A percentile compares a stretch with the other conserved stretches of the same genome.
phyloP scores from a whole-genome alignment of 1,140 invertebrate species.

The Dendroctonus ponderosae region DNA sequence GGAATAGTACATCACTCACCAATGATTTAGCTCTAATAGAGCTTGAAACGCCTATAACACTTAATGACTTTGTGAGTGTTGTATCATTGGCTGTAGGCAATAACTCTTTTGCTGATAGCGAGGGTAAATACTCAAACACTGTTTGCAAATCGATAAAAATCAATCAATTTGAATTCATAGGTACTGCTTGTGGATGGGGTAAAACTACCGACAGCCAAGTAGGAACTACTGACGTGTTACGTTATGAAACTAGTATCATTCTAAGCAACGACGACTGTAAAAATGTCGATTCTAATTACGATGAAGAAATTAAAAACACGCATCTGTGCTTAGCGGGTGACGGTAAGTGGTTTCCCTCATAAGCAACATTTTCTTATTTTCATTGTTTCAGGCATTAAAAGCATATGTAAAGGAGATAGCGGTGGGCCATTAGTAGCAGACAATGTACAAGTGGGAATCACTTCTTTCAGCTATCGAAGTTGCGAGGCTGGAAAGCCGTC shows the following conservation, averaged over 20 bases:
- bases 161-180: conserved; percentile 7
- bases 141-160: not conserved
- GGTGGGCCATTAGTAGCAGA: conserved; percentile 75
- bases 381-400: conserved; percentile 43
- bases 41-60: conserved; percentile 4
- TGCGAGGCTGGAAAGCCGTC: conserved; percentile 70
- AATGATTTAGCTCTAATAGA: conserved; percentile 32
- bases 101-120: conserved; percentile 15
- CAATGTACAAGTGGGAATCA: conserved; percentile 63
- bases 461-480: conserved; percentile 73
- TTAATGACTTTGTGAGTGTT: conserved; percentile 24
- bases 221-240: conserved; percentile 17
- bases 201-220: conserved; percentile 17
- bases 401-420: conserved; percentile 83
- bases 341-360: not conserved
- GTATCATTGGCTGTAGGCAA: conserved; percentile 12
- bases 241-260: conserved; percentile 24
- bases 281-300: conserved; percentile 17
- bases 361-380: too few relatives aligned
- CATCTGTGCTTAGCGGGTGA: conserved; percentile 33
- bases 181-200: conserved; percentile 31
- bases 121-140: conserved; percentile 6
- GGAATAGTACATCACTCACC: conserved; percentile 3
- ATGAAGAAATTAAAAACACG: conserved; percentile 12
- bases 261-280: conserved; percentile 33